Conservation (phyloP, 2,113 vertebrate species). For the Platycercus adscitus region DNA sequence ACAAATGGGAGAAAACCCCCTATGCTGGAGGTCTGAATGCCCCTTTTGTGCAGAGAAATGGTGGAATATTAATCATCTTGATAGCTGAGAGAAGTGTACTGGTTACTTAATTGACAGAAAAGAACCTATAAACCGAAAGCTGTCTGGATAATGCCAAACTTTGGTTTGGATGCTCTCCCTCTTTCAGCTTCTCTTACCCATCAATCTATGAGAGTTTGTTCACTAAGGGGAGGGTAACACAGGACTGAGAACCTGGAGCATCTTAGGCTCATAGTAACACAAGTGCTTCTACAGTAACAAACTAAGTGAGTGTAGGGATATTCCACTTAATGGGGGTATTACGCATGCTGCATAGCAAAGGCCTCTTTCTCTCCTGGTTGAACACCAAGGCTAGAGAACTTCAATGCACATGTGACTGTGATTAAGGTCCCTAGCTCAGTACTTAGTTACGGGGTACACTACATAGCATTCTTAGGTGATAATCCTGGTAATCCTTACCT, state of each 20-base stretch:
- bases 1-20: not conserved
- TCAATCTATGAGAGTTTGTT: fast-evolving
- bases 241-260: not conserved
- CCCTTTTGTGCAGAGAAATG: not conserved
- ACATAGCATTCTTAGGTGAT: not conserved
- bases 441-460: not conserved
- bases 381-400: not conserved
- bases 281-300: not conserved
- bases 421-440: not conserved
- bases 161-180: not conserved
- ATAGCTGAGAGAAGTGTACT: not conserved
- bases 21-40: not conserved
- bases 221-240: not conserved
- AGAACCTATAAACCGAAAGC: not conserved
- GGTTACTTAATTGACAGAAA: not conserved
- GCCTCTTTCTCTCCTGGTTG: not conserved
- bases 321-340: not conserved
- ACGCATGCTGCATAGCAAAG: not conserved
- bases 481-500: not conserved
- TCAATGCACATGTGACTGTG: not conserved
- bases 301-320: not conserved
- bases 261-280: not conserved
- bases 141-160: not conserved
- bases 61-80: not conserved
- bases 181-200: not conserved